Conservation (phyloP, 2,113 vertebrate species). For the Erythrocercus mccallii region DNA sequence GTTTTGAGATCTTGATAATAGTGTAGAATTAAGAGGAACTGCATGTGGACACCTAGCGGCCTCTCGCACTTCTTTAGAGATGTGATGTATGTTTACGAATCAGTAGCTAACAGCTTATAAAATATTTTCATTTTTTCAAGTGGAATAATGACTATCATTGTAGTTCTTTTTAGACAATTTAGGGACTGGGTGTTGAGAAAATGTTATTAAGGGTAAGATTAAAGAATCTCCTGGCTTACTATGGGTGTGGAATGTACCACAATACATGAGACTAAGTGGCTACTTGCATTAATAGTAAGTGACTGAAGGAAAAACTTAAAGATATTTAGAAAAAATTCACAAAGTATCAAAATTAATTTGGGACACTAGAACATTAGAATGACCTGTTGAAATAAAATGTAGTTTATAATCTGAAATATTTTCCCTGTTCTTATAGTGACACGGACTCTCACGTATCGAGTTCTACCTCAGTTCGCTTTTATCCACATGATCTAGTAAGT, state of each 20-base stretch:
- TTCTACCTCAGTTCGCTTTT: slow-evolving; percentile 99
- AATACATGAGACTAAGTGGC: neutral
- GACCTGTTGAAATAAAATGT: slow-evolving; percentile 22
- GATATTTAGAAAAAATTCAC: neutral
- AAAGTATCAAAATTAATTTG: neutral
- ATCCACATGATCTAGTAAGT: slow-evolving; percentile 99
- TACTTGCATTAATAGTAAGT: neutral
- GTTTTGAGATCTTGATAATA: neutral
- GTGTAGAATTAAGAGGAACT: neutral
- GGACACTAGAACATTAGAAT: neutral
- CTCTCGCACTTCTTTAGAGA: neutral
- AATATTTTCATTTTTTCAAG: neutral
- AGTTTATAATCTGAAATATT: slow-evolving; percentile 64
- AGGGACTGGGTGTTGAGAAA: neutral
- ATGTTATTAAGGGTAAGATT: neutral
- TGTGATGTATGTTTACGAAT: neutral
- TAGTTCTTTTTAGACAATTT: neutral
- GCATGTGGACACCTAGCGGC: rapidly evolving
- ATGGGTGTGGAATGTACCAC: neutral
- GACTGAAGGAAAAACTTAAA: neutral
- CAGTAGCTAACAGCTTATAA: neutral
- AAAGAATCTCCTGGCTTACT: neutral
- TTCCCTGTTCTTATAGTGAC: slow-evolving; percentile 85
- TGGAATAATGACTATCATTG: neutral
- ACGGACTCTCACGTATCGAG: slow-evolving; percentile 99